phyloP scores from a whole-genome alignment of 64 coral and sea anemone genomes.

The Pachyseris speciosa region DNA sequence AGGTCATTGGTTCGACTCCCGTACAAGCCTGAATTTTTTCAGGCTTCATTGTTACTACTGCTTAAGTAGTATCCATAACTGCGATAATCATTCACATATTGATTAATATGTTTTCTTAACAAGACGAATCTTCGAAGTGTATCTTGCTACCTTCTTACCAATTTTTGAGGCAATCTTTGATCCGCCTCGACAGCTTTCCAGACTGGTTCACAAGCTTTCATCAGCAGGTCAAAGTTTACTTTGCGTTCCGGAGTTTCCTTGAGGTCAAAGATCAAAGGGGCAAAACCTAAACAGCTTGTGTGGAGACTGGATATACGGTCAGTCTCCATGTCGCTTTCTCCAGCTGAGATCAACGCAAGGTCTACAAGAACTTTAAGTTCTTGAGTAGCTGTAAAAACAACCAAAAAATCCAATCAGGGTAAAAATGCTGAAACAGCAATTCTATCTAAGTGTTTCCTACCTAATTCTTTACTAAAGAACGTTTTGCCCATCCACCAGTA shows the following conservation, averaged over 20 bases:
- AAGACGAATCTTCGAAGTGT: no score
- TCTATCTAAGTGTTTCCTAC: no score
- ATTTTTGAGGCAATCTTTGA: slow-evolving; percentile 41
- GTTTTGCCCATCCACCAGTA: no score
- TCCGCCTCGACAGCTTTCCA: slow-evolving; percentile 86
- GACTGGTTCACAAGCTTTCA: slow-evolving; percentile 75
- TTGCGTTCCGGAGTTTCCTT: slow-evolving; percentile 6
- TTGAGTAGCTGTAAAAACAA: slow-evolving; percentile 45
- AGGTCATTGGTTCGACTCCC: no score
- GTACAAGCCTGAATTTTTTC: no score
- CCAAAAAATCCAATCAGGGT: not conserved
- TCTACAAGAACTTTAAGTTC: slow-evolving; percentile 92
- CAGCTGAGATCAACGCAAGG: slow-evolving; percentile 91
- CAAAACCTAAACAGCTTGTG: slow-evolving; percentile 91
- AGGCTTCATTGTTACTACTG: no score
- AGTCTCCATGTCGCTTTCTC: slow-evolving; percentile 91
- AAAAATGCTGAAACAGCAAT: no score
- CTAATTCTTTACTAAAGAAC: no score
- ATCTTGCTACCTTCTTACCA: slow-evolving; percentile 64
- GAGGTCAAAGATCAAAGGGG: slow-evolving; percentile 89
- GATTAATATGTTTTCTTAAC: not conserved
- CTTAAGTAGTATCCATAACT: no score
- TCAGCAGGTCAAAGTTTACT: slow-evolving; percentile 74
- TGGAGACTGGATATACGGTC: slow-evolving; percentile 88
- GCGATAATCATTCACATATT: no score